Conservation (phyloP, 2,113 vertebrate species). For the Dicerorhinus sumatrensis region DNA sequence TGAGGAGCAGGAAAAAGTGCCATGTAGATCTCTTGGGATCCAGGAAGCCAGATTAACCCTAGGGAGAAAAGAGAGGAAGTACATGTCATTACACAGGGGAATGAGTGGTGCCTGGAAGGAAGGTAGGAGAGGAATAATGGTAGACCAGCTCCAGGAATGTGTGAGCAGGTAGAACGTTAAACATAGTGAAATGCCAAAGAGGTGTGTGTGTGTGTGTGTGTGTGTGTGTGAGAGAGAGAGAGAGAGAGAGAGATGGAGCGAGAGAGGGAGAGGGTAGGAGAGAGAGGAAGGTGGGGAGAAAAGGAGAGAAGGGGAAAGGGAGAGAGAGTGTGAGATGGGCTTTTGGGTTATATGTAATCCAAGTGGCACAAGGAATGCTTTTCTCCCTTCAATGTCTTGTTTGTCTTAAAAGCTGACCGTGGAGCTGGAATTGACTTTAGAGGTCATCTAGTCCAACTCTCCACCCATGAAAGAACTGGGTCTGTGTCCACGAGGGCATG, state of each 20-base stretch:
- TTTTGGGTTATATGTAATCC: neutral
- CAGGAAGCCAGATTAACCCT: neutral
- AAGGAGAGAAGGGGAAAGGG: neutral
- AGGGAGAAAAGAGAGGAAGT: neutral
- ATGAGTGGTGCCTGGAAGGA: neutral
- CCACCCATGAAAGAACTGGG: neutral
- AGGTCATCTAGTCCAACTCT: neutral
- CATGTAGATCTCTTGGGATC: neutral
- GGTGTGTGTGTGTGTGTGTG: neutral
- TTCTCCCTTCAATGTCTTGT: neutral
- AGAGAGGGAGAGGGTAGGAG: neutral
- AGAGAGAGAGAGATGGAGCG: neutral
- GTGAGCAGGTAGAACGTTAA: neutral
- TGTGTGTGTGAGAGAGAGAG: neutral
- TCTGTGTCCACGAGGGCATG: neutral
- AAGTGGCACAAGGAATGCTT: neutral
- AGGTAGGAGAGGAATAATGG: neutral
- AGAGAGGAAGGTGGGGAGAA: too few species aligned
- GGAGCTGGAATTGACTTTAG: neutral
- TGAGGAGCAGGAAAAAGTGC: neutral
- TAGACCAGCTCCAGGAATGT: neutral
- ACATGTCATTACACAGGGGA: neutral
- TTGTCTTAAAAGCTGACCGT: slow-evolving; percentile 30
- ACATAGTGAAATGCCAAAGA: neutral
- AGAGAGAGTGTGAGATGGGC: too few species aligned